These are phyloP conservation scores for Hypomecis atomaria DNA, from an alignment of 2,888 invertebrate genomes.

Conservation along the genomic window DNA sequence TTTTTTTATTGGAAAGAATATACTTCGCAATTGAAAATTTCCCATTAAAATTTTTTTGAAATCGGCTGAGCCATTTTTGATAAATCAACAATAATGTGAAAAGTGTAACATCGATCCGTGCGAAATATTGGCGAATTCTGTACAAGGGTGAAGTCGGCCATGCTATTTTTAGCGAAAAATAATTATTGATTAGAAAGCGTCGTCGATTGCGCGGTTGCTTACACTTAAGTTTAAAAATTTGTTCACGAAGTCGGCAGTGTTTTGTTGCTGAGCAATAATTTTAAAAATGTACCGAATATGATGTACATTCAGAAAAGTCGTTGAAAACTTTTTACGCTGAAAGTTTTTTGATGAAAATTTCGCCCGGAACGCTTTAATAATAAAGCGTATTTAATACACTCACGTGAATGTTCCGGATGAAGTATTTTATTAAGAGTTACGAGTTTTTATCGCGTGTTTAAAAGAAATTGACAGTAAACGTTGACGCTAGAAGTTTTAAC, in stretches of 20 bases:
- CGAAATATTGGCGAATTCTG: too few species aligned
- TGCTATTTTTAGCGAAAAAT: too few species aligned
- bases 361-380: slow-evolving; percentile 22
- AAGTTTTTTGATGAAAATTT: slow-evolving; percentile 28
- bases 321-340: slow-evolving; percentile 24
- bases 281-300: background rate
- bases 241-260: slow-evolving; percentile 5
- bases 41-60: too few species aligned
- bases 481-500: too few species aligned
- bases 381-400: slow-evolving; percentile 27
- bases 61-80: too few species aligned
- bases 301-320: slow-evolving; percentile 1
- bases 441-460: slow-evolving; percentile 29
- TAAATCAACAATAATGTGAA: too few species aligned
- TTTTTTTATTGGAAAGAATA: too few species aligned
- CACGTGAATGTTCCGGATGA: slow-evolving; percentile 18
- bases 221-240: background rate
- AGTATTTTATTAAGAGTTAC: slow-evolving; percentile 19
- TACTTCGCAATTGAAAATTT: too few species aligned
- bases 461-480: slow-evolving; percentile 1
- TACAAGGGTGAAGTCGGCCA: too few species aligned
- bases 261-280: background rate
- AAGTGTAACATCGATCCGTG: too few species aligned
- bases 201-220: background rate
- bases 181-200: background rate